Base-by-base conservation (phyloP, 2,113 vertebrate genomes). In the Myotis yumanensis region DNA sequence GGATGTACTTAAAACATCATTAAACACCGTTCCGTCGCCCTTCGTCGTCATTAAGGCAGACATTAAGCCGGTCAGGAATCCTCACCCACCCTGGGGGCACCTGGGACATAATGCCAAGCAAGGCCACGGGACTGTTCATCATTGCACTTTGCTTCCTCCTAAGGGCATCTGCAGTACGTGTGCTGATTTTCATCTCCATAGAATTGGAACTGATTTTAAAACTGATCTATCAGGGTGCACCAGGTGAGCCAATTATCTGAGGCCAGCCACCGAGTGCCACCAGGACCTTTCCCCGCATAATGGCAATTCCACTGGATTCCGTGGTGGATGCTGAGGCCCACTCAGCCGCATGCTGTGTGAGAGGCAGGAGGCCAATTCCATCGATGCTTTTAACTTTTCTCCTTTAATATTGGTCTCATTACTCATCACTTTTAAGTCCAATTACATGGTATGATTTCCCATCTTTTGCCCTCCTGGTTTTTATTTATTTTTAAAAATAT, bases 1-100 rank as follows among this genome's bases (percentile, higher is more conserved):
- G 35, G 73, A 92, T 75, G 94, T 94, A 86, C 89, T 96, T 96
- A 95, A 96, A 92, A 90, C 82, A 93, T 92, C 97, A 84, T 95
- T 97, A 95, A 93, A 82, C 51, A 62, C 83, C 15, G 46, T 75
- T 86, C 82, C 46, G 54, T 32, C 48, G 73, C 95, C 86, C 96
- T 96, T 75, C 84, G 91, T 97, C 96, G 94, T 88, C 96, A 96
- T 96, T 94, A 96, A 64, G 43, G 82, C 51, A 82, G 72, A 95
- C 92, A 69, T 79, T 93, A 95, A 96, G 85, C 90, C 68, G 79
- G 86, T 84, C 72, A 94, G 94, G 90, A 94, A 90, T 96, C 92
- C 85, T 95, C 89, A 82, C 3, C 35, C 62, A 59, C 86, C 72
- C 85, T 17, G 64, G 48, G 90, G 92, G 73, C 0, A 68, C 59